phyloP scores from a whole-genome alignment of 2,888 invertebrate species.

The Ametastegia equiseti region DNA sequence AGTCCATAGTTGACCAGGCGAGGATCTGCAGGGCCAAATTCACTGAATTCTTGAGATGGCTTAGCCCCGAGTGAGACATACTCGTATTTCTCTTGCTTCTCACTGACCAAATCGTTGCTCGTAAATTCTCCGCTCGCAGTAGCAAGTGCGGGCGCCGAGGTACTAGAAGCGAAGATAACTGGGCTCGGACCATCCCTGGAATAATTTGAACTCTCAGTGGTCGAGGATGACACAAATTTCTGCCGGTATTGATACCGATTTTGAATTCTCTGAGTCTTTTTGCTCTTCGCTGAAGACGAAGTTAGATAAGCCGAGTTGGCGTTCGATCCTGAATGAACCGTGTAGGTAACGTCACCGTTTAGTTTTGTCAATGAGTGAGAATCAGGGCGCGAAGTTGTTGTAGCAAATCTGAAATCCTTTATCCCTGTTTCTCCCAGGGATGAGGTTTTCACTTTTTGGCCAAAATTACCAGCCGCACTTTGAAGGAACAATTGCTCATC shows the following conservation, averaged over 20 bases:
- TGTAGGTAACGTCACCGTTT: constrained; percentile 44
- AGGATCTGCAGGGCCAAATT: constrained; percentile 31
- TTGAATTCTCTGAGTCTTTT: background rate
- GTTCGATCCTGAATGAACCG: background rate
- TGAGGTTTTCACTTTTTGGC: constrained; percentile 50
- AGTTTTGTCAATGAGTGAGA: constrained; percentile 5
- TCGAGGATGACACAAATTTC: constrained; percentile 17
- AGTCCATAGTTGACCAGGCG: constrained; percentile 22
- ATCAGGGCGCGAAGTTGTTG: background rate
- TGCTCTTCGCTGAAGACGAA: constrained; percentile 31
- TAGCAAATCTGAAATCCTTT: constrained; percentile 43
- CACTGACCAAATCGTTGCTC: constrained; percentile 23
- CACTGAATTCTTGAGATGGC: constrained; percentile 16
- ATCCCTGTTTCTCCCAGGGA: constrained; percentile 6
- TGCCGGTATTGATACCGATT: constrained; percentile 28
- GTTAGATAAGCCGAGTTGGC: constrained; percentile 35
- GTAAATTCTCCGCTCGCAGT: constrained; percentile 9
- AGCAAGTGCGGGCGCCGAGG: background rate
- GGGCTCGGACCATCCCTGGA: background rate
- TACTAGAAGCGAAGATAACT: constrained; percentile 17
- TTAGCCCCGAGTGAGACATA: constrained; percentile 10
- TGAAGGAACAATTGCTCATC: constrained; percentile 59
- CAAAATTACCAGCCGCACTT: constrained; percentile 62
- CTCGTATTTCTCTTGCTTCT: constrained; percentile 12
- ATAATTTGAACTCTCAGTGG: constrained; percentile 21